phyloP scores from a whole-genome alignment of 2,797 vertebrate genomes.

The Emys orbicularis region DNA sequence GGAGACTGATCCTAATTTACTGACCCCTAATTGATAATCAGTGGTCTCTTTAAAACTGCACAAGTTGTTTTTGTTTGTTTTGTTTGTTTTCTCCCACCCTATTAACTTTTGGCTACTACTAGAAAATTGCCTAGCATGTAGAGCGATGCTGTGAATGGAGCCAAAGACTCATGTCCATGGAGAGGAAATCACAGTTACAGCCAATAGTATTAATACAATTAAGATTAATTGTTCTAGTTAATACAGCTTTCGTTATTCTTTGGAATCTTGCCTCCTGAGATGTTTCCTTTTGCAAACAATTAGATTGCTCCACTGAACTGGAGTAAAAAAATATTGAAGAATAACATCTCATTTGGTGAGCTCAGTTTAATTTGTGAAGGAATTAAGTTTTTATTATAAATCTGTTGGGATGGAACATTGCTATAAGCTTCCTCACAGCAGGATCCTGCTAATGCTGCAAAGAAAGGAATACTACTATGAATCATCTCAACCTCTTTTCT shows the following conservation, averaged over 20 bases:
- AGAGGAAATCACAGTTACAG: not conserved
- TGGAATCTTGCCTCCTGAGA: not conserved
- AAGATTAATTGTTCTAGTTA: not conserved
- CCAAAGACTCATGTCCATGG: not conserved
- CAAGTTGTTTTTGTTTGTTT: not conserved
- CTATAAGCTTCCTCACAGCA: conserved; percentile 22
- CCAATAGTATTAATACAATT: not conserved
- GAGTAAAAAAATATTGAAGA: not conserved
- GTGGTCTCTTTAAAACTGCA: not conserved
- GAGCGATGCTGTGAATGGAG: not conserved
- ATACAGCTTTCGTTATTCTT: not conserved
- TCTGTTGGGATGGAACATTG: conserved; percentile 1
- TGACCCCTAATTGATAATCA: not conserved
- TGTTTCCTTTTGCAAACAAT: not conserved
- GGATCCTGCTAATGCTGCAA: not conserved
- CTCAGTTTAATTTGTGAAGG: conserved; percentile 6
- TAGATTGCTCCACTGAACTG: not conserved
- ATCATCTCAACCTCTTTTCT: not conserved
- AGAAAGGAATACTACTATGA: not conserved
- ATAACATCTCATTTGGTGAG: conserved; percentile 15
- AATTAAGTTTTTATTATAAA: conserved; percentile 18
- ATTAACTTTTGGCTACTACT: not conserved
- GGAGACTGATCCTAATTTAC: not conserved
- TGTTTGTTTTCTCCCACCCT: not conserved
- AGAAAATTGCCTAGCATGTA: not conserved